Percentiles rank a stretch among this genome's conserved stretches.
phyloP scores from a whole-genome alignment of 2,888 invertebrate genomes.

The Papilio demoleus region DNA sequence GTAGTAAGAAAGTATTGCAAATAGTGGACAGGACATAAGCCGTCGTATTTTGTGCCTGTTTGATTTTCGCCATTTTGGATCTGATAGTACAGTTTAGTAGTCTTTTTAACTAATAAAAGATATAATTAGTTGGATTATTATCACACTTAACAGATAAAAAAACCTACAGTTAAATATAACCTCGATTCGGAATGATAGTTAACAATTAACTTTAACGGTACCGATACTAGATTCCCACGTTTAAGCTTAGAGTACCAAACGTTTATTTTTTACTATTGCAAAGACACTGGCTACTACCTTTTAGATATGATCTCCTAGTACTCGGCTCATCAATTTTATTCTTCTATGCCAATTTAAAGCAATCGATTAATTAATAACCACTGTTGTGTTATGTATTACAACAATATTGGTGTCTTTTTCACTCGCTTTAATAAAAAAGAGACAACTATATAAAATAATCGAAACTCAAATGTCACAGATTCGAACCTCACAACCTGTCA shows the following conservation, averaged over 20 bases:
- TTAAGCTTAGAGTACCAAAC: constrained; percentile 45
- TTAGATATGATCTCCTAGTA: constrained; percentile 13
- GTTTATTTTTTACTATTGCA: constrained; percentile 42
- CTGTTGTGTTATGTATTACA: not conserved
- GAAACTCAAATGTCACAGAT: constrained; percentile 7
- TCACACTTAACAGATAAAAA: not conserved
- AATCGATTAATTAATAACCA: not conserved
- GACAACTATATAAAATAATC: not conserved
- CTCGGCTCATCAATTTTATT: not conserved
- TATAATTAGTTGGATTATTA: too few relatives aligned
- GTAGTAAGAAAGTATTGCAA: too few relatives aligned
- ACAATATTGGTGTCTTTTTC: not conserved
- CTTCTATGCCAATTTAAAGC: not conserved
- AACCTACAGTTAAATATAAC: constrained; percentile 33
- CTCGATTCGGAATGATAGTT: constrained; percentile 35
- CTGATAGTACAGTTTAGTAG: too few relatives aligned
- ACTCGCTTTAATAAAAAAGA: not conserved
- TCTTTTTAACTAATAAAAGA: too few relatives aligned
- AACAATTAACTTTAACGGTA: constrained; percentile 52
- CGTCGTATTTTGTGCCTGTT: too few relatives aligned
- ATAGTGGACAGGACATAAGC: too few relatives aligned
- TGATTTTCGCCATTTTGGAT: too few relatives aligned
- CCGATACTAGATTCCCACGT: constrained; percentile 62
- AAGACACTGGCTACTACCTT: not conserved
- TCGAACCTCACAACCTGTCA: constrained; percentile 28